Base-by-base conservation (phyloP, 2,888 invertebrate genomes). In the Plagodis dolabraria region DNA sequence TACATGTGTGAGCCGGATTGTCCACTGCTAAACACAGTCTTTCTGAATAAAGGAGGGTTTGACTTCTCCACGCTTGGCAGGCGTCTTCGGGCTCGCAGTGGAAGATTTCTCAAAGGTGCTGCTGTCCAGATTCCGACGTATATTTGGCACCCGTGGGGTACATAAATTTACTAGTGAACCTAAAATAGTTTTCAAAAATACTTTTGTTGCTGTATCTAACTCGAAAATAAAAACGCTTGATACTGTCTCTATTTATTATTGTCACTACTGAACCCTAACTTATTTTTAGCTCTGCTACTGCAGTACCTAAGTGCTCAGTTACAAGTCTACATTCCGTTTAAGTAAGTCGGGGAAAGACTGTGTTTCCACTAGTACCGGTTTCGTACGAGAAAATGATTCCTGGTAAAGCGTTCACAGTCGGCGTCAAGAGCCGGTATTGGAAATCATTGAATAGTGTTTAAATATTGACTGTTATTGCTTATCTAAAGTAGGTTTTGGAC, bases 361-460 rank as follows among this genome's bases (percentile, higher is more conserved):
- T 64, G 66, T 64, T 55, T 64, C 47, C 60, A 51, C 61, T 64
- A 55, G 42, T 62, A 71, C 71, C 64, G 60, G 72, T 71, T 71
- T 60, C 58, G 64, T 71, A 70, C 75, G 82, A 79, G 85, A 86
- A 84, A 85, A 80, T 81, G 63, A 73, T 84, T 85, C 83, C 69
- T 47, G 62, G 82, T 78, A 84, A 75, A 60, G 63, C 65, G 43
- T 11, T 10, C 43, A 35, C 34, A 36, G 40, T 40, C 5, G 40
- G 10, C 10, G 40, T 40, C 9, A 40, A 40, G 10, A 10, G 40
- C 40, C 8, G 5, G 40, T 40, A 10, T 40, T 40, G 10, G 40
- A 40, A 40, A 40, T 40, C 2, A 9, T 36, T 7, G 9, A 36
- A 36, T 36, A 36, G 9, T 36, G 9, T 22, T 22, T 22, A 22